Evolutionary conservation across 2,797 vertebrate genomes (phyloP).

Genomic region (Squalus acanthias): DNA sequence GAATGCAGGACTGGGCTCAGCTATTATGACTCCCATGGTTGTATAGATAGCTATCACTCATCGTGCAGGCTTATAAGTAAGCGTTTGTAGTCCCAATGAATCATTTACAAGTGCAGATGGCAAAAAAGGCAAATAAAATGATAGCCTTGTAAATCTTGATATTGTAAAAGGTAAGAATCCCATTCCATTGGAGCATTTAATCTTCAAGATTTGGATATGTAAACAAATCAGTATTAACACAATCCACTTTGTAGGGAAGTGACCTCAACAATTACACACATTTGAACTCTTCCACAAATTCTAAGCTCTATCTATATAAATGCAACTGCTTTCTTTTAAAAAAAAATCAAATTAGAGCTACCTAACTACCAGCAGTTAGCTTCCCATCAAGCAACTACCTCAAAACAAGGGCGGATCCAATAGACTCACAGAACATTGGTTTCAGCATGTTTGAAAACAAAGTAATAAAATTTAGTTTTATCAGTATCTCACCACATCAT

Average conservation of each 20-base stretch:
- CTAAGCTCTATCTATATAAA: not conserved
- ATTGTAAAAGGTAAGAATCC: not conserved
- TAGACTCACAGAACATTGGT: not conserved
- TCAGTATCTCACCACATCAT: not conserved
- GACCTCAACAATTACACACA: not conserved
- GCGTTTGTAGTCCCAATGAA: not conserved
- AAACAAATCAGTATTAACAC: not conserved
- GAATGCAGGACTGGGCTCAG: too few relatives aligned
- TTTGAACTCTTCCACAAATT: not conserved
- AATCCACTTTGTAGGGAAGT: not conserved
- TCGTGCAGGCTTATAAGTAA: not conserved
- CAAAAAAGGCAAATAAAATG: not conserved
- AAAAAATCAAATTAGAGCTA: not conserved
- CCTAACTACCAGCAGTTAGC: not conserved
- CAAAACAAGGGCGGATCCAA: not conserved
- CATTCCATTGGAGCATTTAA: not conserved
- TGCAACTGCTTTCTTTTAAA: not conserved
- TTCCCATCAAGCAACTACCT: not conserved
- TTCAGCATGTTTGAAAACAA: not conserved
- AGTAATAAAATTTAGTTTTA: not conserved
- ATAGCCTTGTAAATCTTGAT: not conserved
- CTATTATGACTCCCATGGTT: not conserved
- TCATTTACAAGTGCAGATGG: not conserved
- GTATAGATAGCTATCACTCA: not conserved
- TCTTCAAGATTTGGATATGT: not conserved